Percentiles rank a stretch among this genome's conserved stretches.
Conservation (phyloP, 2,113 vertebrate genomes). For the Oreochromis tanganicae region DNA sequence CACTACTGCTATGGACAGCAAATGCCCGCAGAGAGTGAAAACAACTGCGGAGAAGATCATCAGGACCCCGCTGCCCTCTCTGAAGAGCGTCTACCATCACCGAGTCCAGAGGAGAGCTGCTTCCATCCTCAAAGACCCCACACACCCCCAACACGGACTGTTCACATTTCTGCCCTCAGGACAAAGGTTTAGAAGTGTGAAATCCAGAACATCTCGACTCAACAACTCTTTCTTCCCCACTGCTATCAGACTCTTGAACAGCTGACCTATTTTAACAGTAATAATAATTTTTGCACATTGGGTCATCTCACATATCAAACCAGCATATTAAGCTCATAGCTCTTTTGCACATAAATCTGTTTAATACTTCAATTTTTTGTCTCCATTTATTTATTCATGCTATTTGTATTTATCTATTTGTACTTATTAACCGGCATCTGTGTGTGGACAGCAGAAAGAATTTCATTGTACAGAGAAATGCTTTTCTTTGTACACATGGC, state of each 20-base stretch:
- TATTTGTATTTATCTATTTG: background rate
- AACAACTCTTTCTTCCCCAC: background rate
- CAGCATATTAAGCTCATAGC: background rate
- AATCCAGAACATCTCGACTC: background rate
- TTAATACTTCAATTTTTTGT: background rate
- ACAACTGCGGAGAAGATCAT: background rate
- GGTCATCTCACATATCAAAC: background rate
- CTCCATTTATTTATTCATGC: background rate
- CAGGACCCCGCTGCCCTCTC: accelerated
- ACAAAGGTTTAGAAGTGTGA: background rate
- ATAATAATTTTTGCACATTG: background rate
- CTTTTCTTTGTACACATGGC: no score
- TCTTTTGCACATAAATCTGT: background rate
- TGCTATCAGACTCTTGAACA: background rate
- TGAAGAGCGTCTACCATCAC: background rate
- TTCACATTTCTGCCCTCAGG: background rate
- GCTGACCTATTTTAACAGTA: background rate
- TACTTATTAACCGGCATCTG: background rate
- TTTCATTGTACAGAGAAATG: no score
- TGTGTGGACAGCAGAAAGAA: no score
- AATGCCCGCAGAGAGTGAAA: background rate
- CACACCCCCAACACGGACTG: background rate
- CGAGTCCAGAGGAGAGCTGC: accelerated
- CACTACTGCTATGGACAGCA: background rate
- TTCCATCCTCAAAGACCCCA: background rate